Evolutionary conservation across 2,797 vertebrate genomes (phyloP).

Genomic region (Epinephelus malabaricus): DNA sequence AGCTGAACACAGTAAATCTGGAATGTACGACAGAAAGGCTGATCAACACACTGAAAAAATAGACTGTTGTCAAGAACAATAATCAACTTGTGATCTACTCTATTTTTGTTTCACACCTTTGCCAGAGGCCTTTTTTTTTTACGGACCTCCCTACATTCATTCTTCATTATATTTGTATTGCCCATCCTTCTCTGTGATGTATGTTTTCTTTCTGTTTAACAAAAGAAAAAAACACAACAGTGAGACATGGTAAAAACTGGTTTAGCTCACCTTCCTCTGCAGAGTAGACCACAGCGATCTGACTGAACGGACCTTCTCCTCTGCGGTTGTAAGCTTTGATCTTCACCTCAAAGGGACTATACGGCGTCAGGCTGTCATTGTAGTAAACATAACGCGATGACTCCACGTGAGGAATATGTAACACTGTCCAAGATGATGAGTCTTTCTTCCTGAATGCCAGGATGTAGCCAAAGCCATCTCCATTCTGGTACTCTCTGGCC

Average conservation of each 20-base stretch:
- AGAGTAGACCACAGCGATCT: slow-evolving; percentile 91
- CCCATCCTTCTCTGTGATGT: no score
- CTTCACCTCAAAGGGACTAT: slow-evolving; percentile 95
- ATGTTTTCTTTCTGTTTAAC: no score
- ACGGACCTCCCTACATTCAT: no score
- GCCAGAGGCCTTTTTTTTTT: no score
- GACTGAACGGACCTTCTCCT: slow-evolving; percentile 95
- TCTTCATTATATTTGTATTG: no score
- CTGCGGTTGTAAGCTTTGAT: slow-evolving; percentile 93
- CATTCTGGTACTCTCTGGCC: slow-evolving; percentile 95
- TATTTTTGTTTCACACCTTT: no score
- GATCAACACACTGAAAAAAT: not conserved
- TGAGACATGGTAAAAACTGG: not conserved
- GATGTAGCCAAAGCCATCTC: slow-evolving; percentile 94
- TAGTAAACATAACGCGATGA: slow-evolving; percentile 93
- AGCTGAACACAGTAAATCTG: no score
- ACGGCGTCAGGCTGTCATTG: slow-evolving; percentile 91
- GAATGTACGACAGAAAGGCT: no score
- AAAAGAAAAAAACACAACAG: no score
- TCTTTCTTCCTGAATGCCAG: slow-evolving; percentile 91
- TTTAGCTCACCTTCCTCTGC: slow-evolving; percentile 94
- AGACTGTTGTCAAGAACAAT: no score
- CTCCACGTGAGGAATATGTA: slow-evolving; percentile 88
- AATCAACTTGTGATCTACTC: no score
- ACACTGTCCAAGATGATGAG: slow-evolving; percentile 83